phyloP scores from a whole-genome alignment of 2,797 vertebrate genomes.

The Eupleurogrammus muticus region DNA sequence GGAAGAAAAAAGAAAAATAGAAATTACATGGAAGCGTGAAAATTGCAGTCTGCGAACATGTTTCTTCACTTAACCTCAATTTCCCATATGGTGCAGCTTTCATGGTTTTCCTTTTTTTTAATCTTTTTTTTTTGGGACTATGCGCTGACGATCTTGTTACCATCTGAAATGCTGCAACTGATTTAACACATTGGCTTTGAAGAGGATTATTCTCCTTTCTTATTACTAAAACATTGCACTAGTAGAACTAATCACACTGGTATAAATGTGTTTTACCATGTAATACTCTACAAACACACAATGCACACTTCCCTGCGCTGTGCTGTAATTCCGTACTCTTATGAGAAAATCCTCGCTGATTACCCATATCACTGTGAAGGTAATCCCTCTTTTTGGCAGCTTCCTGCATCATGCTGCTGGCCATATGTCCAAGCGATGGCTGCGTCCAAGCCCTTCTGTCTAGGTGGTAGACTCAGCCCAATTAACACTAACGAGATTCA shows the following conservation, averaged over 20 bases:
- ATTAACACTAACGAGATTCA: conserved; percentile 72
- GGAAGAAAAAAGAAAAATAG: not conserved
- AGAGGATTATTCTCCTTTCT: not conserved
- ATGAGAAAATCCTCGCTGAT: conserved; percentile 58
- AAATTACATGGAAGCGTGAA: not conserved
- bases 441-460: conserved; percentile 71
- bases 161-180: not conserved
- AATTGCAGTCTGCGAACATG: too few relatives aligned
- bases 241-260: not conserved
- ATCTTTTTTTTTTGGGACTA: not conserved
- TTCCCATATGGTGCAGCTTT: not conserved
- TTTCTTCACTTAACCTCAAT: conserved; percentile 1
- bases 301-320: conserved; percentile 3
- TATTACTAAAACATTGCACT: not conserved
- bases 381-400: conserved; percentile 77
- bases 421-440: conserved; percentile 74
- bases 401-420: conserved; percentile 53
- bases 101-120: not conserved
- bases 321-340: conserved; percentile 38
- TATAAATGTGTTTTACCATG: not conserved
- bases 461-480: conserved; percentile 75
- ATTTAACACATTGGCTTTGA: not conserved
- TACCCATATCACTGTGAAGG: conserved; percentile 61
- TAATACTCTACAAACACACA: not conserved
- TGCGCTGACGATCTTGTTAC: not conserved